phyloP scores from a whole-genome alignment of 2,797 vertebrate genomes.

The Phataginus tricuspis region DNA sequence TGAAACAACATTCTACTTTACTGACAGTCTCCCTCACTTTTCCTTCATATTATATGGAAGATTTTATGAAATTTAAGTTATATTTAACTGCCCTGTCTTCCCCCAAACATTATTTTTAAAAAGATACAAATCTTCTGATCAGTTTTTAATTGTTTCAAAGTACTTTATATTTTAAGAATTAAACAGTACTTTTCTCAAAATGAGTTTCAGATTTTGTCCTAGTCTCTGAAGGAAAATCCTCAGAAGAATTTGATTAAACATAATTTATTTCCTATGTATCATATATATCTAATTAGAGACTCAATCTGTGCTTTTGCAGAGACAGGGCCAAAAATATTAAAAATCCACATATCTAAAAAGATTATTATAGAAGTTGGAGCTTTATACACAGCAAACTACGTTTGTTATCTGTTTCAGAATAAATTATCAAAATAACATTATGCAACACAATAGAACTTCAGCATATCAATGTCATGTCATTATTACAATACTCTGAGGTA shows the following conservation, averaged over 20 bases:
- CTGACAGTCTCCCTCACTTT: background rate
- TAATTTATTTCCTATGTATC: background rate
- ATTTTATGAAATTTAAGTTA: constrained; percentile 7
- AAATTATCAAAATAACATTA: background rate
- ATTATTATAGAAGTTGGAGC: background rate
- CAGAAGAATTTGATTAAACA: background rate
- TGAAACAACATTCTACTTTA: background rate
- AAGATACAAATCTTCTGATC: background rate
- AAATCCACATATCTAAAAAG: background rate
- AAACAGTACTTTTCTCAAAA: background rate
- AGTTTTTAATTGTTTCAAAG: background rate
- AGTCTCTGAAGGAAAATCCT: background rate
- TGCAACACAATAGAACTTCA: background rate
- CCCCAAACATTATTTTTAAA: background rate
- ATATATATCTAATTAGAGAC: background rate
- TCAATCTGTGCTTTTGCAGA: background rate
- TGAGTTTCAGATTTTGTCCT: background rate
- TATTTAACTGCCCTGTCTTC: background rate
- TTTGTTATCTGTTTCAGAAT: background rate
- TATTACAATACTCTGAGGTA: background rate
- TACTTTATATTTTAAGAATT: constrained; percentile 11
- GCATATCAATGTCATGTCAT: background rate
- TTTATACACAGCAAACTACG: background rate
- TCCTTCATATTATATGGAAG: background rate
- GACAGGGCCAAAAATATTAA: background rate